phyloP scores from a whole-genome alignment of 2,797 vertebrate genomes.

The Furcifer pardalis region DNA sequence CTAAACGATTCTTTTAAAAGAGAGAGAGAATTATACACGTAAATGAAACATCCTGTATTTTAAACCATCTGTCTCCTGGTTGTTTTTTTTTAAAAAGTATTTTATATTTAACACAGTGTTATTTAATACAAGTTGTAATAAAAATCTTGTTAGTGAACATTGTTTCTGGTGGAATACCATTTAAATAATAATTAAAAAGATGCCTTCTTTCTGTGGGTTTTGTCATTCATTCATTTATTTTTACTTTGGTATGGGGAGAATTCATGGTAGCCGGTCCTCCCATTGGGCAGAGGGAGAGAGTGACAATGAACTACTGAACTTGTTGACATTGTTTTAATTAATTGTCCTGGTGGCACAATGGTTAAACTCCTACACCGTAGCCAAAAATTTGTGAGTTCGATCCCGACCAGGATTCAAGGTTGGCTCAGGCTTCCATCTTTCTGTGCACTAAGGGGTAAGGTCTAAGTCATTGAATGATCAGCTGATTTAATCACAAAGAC shows the following conservation, averaged over 20 bases:
- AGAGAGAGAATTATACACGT: background rate
- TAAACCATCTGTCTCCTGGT: constrained; percentile 49
- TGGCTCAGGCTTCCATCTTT: no score
- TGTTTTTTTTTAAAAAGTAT: constrained; percentile 39
- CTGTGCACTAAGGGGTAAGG: no score
- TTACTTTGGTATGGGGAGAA: background rate
- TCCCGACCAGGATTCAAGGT: no score
- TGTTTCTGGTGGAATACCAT: constrained; percentile 62
- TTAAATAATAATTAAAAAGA: constrained; percentile 66
- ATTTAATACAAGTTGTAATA: constrained; percentile 46
- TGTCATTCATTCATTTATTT: background rate
- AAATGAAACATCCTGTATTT: constrained; percentile 41
- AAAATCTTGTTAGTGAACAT: constrained; percentile 33
- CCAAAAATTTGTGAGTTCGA: no score
- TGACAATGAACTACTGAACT: no score
- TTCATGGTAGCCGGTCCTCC: no score
- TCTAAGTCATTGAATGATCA: no score
- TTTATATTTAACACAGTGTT: constrained; percentile 71
- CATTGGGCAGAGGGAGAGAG: no score
- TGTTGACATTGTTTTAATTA: no score
- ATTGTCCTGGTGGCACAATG: no score
- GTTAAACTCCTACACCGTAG: no score
- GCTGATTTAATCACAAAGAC: no score
- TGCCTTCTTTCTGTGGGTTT: constrained; percentile 50
- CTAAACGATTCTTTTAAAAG: background rate